phyloP scores from a whole-genome alignment of 1,140 invertebrate genomes.

The Nasonia giraulti region DNA sequence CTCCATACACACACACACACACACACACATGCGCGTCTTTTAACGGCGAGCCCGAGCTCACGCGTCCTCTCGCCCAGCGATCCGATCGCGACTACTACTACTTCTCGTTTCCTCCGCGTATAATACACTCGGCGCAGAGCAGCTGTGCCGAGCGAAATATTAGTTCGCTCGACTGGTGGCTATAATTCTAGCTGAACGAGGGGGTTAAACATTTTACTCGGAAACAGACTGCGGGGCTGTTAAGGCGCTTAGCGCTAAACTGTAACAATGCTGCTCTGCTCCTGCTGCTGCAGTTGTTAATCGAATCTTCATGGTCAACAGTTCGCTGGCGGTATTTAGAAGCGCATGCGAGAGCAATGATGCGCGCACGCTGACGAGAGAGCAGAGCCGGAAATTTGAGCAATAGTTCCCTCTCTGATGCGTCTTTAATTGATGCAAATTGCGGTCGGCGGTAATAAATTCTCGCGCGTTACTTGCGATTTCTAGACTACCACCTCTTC shows the following conservation, averaged over 20 bases:
- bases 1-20: neutral
- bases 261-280: neutral
- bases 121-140: no score
- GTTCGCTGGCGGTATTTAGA: neutral
- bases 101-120: neutral
- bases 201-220: neutral
- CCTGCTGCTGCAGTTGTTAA: neutral
- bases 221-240: neutral
- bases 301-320: conserved; percentile 1
- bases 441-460: neutral
- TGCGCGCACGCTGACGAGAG: no score
- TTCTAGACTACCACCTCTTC: neutral
- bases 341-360: neutral
- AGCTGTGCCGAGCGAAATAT: neutral
- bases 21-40: no score
- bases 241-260: neutral
- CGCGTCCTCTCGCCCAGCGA: neutral
- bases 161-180: neutral
- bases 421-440: neutral
- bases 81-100: neutral
- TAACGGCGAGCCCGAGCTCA: no score
- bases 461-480: neutral
- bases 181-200: neutral
- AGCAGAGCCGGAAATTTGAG: neutral
- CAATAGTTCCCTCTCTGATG: neutral